phyloP scores from a whole-genome alignment of 2,797 vertebrate genomes.

The Percopsis omiscomaycus region DNA sequence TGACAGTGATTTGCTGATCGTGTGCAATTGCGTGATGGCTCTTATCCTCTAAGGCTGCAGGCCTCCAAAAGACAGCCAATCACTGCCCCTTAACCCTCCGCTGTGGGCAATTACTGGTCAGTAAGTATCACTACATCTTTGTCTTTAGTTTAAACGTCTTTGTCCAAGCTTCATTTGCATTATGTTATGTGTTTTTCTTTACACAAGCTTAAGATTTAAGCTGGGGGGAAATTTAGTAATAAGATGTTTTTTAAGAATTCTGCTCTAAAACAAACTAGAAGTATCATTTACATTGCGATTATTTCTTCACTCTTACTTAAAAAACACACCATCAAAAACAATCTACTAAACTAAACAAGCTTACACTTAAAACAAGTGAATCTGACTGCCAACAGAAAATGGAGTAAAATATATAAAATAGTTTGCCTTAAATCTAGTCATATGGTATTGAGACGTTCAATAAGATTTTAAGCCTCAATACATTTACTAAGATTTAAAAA shows the following conservation, averaged over 20 bases:
- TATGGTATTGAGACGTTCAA: no score
- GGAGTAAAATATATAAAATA: no score
- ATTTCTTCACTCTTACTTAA: no score
- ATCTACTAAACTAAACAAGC: no score
- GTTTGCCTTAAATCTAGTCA: no score
- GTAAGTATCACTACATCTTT: constrained; percentile 61
- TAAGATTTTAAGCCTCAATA: no score
- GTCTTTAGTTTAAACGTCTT: constrained; percentile 57
- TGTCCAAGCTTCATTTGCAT: constrained; percentile 38
- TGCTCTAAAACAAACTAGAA: not conserved
- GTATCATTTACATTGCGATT: no score
- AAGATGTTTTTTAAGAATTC: constrained; percentile 17
- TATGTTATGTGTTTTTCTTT: constrained; percentile 46
- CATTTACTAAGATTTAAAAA: no score
- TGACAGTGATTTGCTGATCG: constrained; percentile 78
- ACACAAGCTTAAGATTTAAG: constrained; percentile 29
- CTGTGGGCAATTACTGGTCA: constrained; percentile 78
- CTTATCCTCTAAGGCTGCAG: constrained; percentile 63
- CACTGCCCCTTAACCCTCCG: constrained; percentile 50
- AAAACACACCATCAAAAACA: no score
- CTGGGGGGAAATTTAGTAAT: constrained; percentile 28
- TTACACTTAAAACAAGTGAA: no score
- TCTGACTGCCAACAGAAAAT: no score
- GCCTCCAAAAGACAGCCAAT: constrained; percentile 55
- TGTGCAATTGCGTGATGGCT: constrained; percentile 70